A percentile compares a stretch with the other conserved stretches of the same genome.
Conservation (phyloP, 2,888 invertebrate genomes). For the Chrysomela aeneicollis region DNA sequence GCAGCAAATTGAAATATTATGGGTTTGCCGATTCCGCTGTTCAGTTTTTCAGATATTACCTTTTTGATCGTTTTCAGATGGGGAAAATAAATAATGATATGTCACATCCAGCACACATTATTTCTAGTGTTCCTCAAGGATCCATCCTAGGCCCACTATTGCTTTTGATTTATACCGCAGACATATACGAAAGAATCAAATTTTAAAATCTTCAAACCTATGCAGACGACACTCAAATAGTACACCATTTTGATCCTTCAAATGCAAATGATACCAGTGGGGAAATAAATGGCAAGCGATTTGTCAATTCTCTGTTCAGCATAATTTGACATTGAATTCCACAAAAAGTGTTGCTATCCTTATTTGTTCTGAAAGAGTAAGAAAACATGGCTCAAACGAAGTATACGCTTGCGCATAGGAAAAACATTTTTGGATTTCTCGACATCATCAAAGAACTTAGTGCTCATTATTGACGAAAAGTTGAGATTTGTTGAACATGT, state of each 20-base stretch:
- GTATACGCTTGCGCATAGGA: background rate
- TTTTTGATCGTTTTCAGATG: background rate
- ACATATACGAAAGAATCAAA: background rate
- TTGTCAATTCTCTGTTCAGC: no score
- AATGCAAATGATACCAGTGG: no score
- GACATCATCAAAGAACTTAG: background rate
- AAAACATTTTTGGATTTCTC: background rate
- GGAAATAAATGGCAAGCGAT: no score
- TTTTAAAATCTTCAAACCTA: background rate
- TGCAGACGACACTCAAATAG: background rate
- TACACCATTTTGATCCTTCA: no score
- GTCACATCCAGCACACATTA: background rate
- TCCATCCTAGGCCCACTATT: background rate
- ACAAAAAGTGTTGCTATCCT: background rate
- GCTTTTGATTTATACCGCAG: background rate
- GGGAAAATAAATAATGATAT: background rate
- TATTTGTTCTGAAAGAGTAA: background rate
- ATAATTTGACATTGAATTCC: background rate
- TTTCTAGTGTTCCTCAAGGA: background rate
- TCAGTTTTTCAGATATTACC: background rate
- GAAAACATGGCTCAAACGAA: conserved; percentile 5
- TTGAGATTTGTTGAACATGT: background rate
- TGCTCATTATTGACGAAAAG: background rate
- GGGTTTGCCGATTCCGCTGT: background rate
- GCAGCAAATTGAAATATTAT: background rate